phyloP scores from a whole-genome alignment of 2,113 vertebrate species.

The Ictalurus punctatus region DNA sequence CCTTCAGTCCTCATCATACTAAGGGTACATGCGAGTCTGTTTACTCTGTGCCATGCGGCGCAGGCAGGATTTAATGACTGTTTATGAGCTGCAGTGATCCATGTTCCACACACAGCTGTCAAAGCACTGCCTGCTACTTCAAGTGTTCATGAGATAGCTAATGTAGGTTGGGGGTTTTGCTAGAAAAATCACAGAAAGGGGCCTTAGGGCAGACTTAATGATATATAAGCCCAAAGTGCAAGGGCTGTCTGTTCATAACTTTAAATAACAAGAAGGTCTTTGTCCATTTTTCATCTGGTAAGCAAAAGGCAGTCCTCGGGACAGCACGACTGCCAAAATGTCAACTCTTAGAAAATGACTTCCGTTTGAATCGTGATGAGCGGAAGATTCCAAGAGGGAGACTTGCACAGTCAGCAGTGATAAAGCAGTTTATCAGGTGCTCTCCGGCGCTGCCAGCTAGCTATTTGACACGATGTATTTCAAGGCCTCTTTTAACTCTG shows the following conservation, averaged over 20 bases:
- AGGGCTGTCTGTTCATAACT: neutral
- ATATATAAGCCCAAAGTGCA: neutral
- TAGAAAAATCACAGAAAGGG: neutral
- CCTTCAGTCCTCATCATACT: neutral
- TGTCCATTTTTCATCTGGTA: neutral
- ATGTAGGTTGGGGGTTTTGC: neutral
- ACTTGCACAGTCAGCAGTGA: constrained; percentile 4
- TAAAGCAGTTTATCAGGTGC: constrained; percentile 29
- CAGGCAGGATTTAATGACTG: constrained; percentile 63
- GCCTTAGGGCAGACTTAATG: neutral
- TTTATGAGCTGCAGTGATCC: constrained; percentile 51
- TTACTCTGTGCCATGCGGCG: constrained; percentile 33
- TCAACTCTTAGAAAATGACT: neutral
- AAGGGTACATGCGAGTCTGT: constrained; percentile 12
- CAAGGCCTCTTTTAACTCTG: constrained; percentile 8
- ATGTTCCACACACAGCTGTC: constrained; percentile 52
- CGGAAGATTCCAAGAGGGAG: neutral
- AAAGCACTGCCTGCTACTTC: constrained; percentile 17
- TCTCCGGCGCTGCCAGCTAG: neutral
- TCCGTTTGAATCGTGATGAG: constrained; percentile 5
- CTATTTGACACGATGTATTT: constrained; percentile 30
- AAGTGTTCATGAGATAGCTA: neutral
- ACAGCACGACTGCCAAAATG: neutral
- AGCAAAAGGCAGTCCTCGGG: constrained; percentile 8
- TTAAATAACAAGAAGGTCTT: constrained; percentile 3